Conservation (phyloP, 1,140 invertebrate species). For the Tetranychus urticae region DNA sequence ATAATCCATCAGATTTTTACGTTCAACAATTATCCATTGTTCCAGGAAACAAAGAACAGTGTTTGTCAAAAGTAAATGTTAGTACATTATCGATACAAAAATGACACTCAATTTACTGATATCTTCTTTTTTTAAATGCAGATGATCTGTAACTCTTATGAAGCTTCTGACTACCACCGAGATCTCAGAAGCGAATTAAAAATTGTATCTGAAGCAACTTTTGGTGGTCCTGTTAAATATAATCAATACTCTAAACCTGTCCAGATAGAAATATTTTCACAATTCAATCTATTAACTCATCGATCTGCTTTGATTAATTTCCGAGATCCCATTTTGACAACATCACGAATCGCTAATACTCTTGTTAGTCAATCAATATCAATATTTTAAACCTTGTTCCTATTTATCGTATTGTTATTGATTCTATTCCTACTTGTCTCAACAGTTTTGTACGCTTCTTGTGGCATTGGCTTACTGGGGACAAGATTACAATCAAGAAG, state of each 20-base stretch:
- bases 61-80: slow-evolving; percentile 17
- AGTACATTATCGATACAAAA: slow-evolving; percentile 16
- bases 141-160: not conserved
- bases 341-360: not conserved
- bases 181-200: not conserved
- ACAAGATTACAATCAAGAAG: slow-evolving; percentile 56
- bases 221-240: not conserved
- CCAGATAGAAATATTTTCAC: not conserved
- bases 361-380: not conserved
- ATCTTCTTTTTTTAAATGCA: not conserved
- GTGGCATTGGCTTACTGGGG: slow-evolving; percentile 70
- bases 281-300: not conserved
- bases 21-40: slow-evolving; percentile 54
- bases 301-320: not conserved
- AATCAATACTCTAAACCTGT: not conserved
- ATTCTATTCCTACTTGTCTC: not conserved
- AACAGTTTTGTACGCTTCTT: slow-evolving; percentile 52
- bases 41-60: slow-evolving; percentile 46
- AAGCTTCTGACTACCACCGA: not conserved
- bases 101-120: not conserved
- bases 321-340: not conserved
- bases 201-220: too few relatives aligned
- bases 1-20: slow-evolving; percentile 21
- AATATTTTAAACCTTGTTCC: not conserved
- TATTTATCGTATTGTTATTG: not conserved